Conservation (phyloP, 2,888 invertebrate species). For the Clivina fossor region DNA sequence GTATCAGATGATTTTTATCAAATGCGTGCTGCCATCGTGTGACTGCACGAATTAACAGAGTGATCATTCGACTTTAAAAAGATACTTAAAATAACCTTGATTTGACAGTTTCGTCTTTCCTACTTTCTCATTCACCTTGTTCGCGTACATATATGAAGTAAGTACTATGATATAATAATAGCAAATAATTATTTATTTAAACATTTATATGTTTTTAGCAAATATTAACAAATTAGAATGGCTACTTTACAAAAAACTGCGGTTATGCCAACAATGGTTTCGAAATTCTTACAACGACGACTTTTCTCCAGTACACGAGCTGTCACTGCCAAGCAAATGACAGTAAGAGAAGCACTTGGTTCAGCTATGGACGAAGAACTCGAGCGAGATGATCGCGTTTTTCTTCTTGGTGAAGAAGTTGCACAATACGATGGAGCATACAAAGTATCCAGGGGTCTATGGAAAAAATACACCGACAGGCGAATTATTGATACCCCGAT, state of each 20-base stretch:
- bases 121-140: constrained; percentile 20
- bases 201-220: constrained; percentile 3
- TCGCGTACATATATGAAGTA: constrained; percentile 18
- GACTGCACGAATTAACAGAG: constrained; percentile 5
- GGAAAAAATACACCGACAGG: constrained; percentile 98
- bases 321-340: constrained; percentile 68
- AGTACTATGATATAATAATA: neutral
- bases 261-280: constrained; percentile 45
- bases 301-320: constrained; percentile 57
- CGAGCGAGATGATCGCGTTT: constrained; percentile 87
- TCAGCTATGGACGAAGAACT: constrained; percentile 96
- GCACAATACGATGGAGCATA: constrained; percentile 99
- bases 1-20: too few species aligned
- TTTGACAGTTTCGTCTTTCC: constrained; percentile 27
- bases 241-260: constrained; percentile 25
- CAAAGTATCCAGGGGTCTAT: constrained; percentile 90
- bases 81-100: constrained; percentile 24
- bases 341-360: constrained; percentile 95
- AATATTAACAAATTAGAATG: constrained; percentile 6
- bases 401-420: constrained; percentile 94
- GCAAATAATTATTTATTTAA: neutral
- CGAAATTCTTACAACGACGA: constrained; percentile 52
- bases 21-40: constrained; percentile 23
- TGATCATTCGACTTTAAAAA: constrained; percentile 13
- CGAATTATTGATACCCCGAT: constrained; percentile 97